These are phyloP conservation scores for Epinephelus fuscoguttatus DNA, from an alignment of 2,113 vertebrate species.

Conservation along the genomic window DNA sequence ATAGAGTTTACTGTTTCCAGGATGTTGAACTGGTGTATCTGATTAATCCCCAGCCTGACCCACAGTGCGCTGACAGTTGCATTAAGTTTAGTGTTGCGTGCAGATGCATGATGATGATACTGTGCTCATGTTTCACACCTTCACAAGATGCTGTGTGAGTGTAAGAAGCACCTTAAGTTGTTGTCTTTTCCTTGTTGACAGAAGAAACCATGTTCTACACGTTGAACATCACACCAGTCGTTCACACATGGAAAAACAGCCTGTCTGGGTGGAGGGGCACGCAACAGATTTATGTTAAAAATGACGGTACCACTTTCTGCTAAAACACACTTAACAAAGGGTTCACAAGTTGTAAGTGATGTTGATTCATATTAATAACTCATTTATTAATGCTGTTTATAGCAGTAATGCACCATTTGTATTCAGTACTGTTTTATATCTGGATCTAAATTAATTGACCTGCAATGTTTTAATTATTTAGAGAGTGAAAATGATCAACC, in stretches of 20 bases:
- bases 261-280: neutral
- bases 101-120: too few relatives aligned
- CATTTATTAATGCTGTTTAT: neutral
- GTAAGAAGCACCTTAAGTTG: neutral
- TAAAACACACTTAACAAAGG: neutral
- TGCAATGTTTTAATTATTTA: too few relatives aligned
- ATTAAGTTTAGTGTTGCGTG: too few relatives aligned
- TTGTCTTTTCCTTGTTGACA: neutral
- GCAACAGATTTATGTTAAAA: neutral
- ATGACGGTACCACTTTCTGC: neutral
- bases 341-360: neutral
- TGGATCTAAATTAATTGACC: too few relatives aligned
- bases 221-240: conserved; percentile 16
- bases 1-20: too few relatives aligned
- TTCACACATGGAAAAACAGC: conserved; percentile 15
- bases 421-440: too few relatives aligned
- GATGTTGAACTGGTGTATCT: too few relatives aligned
- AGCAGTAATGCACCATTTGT: too few relatives aligned
- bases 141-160: neutral
- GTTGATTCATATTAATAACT: neutral
- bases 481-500: too few relatives aligned
- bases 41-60: too few relatives aligned
- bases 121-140: neutral
- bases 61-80: too few relatives aligned
- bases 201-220: neutral